These are phyloP conservation scores for Dryobota labecula DNA, from an alignment of 2,888 invertebrate species.

Conservation along the genomic window DNA sequence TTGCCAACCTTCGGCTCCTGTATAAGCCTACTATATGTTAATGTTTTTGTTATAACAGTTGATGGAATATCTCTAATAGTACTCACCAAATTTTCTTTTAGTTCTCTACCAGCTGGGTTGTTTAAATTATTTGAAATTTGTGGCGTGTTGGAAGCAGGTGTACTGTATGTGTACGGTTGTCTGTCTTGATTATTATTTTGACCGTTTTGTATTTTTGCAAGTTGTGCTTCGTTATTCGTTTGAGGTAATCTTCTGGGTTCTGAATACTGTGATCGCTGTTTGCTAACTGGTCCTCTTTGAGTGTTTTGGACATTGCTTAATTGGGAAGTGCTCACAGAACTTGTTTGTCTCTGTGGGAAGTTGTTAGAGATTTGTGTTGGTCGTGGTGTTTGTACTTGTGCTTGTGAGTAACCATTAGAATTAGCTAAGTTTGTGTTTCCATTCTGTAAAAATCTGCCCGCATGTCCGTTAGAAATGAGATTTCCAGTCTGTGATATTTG, in stretches of 20 bases:
- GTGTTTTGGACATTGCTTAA: slow-evolving; percentile 66
- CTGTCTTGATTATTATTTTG: slow-evolving; percentile 67
- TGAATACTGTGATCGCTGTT: slow-evolving; percentile 72
- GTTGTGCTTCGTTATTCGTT: slow-evolving; percentile 68
- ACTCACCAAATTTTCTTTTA: slow-evolving; percentile 87
- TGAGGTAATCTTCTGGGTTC: slow-evolving; percentile 70
- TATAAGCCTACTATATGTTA: slow-evolving; percentile 81
- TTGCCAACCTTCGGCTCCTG: slow-evolving; percentile 79
- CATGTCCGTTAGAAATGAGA: slow-evolving; percentile 72
- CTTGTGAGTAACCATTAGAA: slow-evolving; percentile 64
- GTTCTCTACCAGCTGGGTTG: slow-evolving; percentile 73
- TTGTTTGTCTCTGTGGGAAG: slow-evolving; percentile 70
- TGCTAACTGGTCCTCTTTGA: slow-evolving; percentile 69
- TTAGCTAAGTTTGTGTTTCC: slow-evolving; percentile 55
- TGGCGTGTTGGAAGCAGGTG: slow-evolving; percentile 63
- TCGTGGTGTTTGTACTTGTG: slow-evolving; percentile 56
- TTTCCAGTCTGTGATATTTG: slow-evolving; percentile 67
- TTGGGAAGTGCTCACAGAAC: slow-evolving; percentile 58
- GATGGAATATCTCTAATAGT: slow-evolving; percentile 73
- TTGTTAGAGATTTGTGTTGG: slow-evolving; percentile 69
- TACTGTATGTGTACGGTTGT: slow-evolving; percentile 75
- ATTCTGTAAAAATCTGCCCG: slow-evolving; percentile 69
- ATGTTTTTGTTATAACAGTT: slow-evolving; percentile 82
- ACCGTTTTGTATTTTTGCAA: slow-evolving; percentile 75
- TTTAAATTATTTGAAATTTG: slow-evolving; percentile 72